These are phyloP conservation scores for Rallus limicola DNA, from an alignment of 2,113 vertebrate genomes.

Conservation along the genomic window DNA sequence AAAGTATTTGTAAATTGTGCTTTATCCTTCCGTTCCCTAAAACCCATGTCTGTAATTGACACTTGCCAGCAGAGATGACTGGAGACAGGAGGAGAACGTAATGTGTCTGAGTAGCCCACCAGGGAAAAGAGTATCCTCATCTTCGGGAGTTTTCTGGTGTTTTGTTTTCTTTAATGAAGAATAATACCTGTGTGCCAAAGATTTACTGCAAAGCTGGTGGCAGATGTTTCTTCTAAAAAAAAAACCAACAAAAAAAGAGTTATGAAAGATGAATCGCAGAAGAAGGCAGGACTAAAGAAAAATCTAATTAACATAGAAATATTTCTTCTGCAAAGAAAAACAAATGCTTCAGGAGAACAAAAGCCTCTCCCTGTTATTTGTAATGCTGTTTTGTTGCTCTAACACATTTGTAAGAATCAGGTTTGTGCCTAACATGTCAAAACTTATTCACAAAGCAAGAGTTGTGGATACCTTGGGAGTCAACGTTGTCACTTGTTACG, in stretches of 20 bases:
- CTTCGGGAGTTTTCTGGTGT: constrained; percentile 46
- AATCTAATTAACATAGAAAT: constrained; percentile 62
- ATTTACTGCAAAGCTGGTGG: constrained; percentile 61
- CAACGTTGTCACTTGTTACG: constrained; percentile 74
- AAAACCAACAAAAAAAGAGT: background rate
- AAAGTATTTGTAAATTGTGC: constrained; percentile 84
- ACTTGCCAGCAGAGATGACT: constrained; percentile 78
- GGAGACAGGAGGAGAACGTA: constrained; percentile 72
- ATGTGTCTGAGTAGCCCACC: constrained; percentile 73
- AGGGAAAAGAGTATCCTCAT: constrained; percentile 60
- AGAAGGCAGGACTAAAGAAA: constrained; percentile 47
- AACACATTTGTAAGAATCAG: constrained; percentile 67
- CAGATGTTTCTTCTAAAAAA: constrained; percentile 54
- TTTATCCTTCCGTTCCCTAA: constrained; percentile 76
- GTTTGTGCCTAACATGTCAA: constrained; percentile 78
- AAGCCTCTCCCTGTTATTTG: constrained; percentile 37
- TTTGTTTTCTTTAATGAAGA: constrained; percentile 73
- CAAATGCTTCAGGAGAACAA: constrained; percentile 21
- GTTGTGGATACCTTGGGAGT: constrained; percentile 73
- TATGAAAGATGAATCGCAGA: constrained; percentile 35
- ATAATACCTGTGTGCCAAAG: constrained; percentile 43
- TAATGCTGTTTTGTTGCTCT: constrained; percentile 35
- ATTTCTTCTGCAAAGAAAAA: constrained; percentile 47
- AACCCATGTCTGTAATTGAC: constrained; percentile 82
- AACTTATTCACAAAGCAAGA: constrained; percentile 74